Conservation (phyloP, 2,797 vertebrate species). For the Tadarida brasiliensis region DNA sequence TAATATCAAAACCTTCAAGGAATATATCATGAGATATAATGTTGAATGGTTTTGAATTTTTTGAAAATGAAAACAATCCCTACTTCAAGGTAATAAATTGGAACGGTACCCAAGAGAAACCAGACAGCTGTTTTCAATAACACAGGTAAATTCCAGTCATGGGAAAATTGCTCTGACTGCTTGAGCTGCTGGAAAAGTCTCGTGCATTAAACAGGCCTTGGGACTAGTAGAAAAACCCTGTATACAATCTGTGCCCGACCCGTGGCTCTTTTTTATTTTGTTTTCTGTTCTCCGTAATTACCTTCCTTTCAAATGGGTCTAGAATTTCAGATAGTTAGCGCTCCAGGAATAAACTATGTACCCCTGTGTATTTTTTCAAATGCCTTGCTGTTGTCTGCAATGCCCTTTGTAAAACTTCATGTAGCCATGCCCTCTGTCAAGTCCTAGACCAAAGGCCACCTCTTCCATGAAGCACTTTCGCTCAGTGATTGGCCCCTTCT, state of each 20-base stretch:
- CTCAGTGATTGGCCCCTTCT: neutral
- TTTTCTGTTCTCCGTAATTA: slow-evolving; percentile 43
- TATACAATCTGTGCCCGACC: neutral
- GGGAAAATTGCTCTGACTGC: slow-evolving; percentile 68
- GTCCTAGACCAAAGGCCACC: neutral
- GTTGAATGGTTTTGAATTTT: slow-evolving; percentile 61
- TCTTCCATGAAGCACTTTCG: neutral
- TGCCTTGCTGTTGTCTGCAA: neutral
- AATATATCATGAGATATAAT: slow-evolving; percentile 60
- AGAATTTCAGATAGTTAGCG: neutral
- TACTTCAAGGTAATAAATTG: slow-evolving; percentile 77
- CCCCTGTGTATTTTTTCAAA: neutral
- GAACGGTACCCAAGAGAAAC: slow-evolving; percentile 68
- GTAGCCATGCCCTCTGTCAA: neutral
- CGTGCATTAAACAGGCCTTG: slow-evolving; percentile 42
- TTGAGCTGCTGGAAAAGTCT: slow-evolving; percentile 38
- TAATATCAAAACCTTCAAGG: slow-evolving; percentile 61
- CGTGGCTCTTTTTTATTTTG: slow-evolving; percentile 28
- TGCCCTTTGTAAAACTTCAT: neutral
- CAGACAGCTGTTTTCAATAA: slow-evolving; percentile 82
- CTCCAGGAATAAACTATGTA: neutral
- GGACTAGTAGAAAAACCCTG: neutral
- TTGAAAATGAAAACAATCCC: slow-evolving; percentile 67
- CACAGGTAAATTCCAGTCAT: slow-evolving; percentile 78
- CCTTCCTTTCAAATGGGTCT: slow-evolving; percentile 3